Percentiles rank a stretch among this genome's conserved stretches.
Conservation (phyloP, 2,888 invertebrate species). For the Dicycla oo region DNA sequence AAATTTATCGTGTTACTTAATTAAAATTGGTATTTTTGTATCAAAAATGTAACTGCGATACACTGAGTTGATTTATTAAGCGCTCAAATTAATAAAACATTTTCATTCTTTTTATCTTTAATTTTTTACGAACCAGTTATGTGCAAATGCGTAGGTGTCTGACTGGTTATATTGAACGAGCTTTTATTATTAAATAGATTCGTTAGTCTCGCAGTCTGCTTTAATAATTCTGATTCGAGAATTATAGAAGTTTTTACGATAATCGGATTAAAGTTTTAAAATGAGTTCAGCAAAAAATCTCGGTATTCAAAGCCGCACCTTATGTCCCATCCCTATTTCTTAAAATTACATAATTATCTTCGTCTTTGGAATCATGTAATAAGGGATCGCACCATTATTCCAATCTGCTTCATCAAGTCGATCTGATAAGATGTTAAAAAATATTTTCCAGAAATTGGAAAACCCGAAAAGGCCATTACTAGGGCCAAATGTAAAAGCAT, state of each 20-base stretch:
- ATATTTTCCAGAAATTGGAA: constrained; percentile 77
- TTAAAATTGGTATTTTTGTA: not conserved
- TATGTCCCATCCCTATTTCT: constrained; percentile 52
- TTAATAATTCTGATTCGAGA: not conserved
- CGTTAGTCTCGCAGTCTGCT: not conserved
- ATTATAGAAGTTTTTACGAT: not conserved
- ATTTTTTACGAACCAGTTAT: not conserved
- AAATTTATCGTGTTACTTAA: not conserved
- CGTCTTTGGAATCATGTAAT: constrained; percentile 47
- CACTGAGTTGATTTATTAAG: not conserved
- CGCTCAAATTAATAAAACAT: not conserved
- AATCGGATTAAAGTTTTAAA: constrained; percentile 1
- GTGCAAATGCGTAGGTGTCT: not conserved
- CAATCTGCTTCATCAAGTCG: constrained; percentile 45
- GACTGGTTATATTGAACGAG: not conserved
- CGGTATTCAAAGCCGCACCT: constrained; percentile 41
- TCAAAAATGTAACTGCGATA: not conserved
- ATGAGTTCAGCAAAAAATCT: constrained; percentile 17
- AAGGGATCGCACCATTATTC: constrained; percentile 50
- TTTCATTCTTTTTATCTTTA: not conserved
- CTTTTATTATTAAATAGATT: not conserved
- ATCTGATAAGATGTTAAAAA: constrained; percentile 70
- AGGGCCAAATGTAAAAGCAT: constrained; percentile 81
- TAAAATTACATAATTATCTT: constrained; percentile 60
- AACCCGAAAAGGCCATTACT: constrained; percentile 78